Evolutionary conservation across 2,797 vertebrate genomes (phyloP), one percentile per base, ranked within the genome.

Genomic region (Brachymystax lenok): DNA sequence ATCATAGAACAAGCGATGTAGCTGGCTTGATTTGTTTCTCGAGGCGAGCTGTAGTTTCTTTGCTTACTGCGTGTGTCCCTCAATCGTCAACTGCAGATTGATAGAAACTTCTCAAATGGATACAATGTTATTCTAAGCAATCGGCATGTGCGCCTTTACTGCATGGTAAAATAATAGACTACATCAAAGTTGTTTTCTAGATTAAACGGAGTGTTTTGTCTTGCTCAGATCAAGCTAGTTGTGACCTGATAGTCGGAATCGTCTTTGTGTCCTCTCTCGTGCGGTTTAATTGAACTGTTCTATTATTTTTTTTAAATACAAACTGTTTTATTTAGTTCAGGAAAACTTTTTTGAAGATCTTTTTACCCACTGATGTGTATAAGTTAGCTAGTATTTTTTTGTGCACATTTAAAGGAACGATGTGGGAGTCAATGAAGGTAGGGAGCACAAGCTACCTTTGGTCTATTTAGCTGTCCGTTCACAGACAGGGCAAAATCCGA

Each of bases 251-350:
- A 91, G 88, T 88, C 85, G 88, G 83, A 82, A 87, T 84, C 92
- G 92, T 93, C 94, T 94, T 94, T 95, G 94, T 95, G 93, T 93
- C 89, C 90, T 70, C 77, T 78, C 86, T 81, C 74, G 77, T 79
- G 80, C 84, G 83, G 79, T 77, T 86, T 79, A 81, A 89, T 87
- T 85, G 8, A 70, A 73, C 74, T 73, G 77, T 79, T 80, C 27
- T 79, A 30, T 86, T 81, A 70, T 76, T 19, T 66, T 17, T 74
- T 86, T 80, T 75, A 72, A 73, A 83, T 76, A 82, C 81, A 83
- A 88, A 87, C 88, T 77, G 79, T 86, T 77, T 78, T 73, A 79
- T 78, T 71, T 75, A 35, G 35, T 73, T 51, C n/a, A 30, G 50
- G 30, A 64, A 69, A 68, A 59, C 73, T 80, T 19, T 52, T 35